These are phyloP conservation scores for Dicyrtomina minuta DNA, from an alignment of 2,888 invertebrate genomes.

Conservation along the genomic window DNA sequence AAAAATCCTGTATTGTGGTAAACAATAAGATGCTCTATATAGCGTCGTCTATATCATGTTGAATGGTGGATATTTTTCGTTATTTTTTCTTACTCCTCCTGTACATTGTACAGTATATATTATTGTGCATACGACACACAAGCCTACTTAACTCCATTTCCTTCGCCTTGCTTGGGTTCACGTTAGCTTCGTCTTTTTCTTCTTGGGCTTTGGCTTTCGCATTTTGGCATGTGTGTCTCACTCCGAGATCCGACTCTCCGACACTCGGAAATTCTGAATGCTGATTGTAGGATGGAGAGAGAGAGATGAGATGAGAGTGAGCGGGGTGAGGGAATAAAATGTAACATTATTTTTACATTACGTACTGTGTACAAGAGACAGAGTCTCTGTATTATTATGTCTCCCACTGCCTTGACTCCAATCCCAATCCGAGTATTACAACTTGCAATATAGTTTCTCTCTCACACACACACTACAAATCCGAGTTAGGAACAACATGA, in stretches of 20 bases:
- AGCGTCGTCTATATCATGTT: no score
- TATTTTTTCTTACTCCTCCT: no score
- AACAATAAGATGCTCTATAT: slow-evolving; percentile 7
- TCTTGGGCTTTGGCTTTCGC: not conserved
- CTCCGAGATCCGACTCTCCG: not conserved
- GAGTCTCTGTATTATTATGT: not conserved
- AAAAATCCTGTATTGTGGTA: not conserved
- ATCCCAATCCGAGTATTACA: no score
- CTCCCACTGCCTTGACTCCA: not conserved
- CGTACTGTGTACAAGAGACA: no score
- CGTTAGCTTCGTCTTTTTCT: not conserved
- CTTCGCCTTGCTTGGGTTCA: not conserved
- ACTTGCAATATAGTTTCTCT: no score
- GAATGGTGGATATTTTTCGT: no score
- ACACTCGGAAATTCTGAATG: not conserved
- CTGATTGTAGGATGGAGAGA: no score
- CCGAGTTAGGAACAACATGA: no score
- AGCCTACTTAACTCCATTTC: not conserved
- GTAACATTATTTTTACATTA: not conserved
- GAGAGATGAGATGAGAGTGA: no score
- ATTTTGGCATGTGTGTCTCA: not conserved
- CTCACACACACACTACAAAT: no score
- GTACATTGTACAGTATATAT: not conserved
- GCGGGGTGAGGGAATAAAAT: no score
- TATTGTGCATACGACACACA: no score